These are phyloP conservation scores for Platalea minor DNA, from an alignment of 2,797 vertebrate genomes.

Conservation along the genomic window DNA sequence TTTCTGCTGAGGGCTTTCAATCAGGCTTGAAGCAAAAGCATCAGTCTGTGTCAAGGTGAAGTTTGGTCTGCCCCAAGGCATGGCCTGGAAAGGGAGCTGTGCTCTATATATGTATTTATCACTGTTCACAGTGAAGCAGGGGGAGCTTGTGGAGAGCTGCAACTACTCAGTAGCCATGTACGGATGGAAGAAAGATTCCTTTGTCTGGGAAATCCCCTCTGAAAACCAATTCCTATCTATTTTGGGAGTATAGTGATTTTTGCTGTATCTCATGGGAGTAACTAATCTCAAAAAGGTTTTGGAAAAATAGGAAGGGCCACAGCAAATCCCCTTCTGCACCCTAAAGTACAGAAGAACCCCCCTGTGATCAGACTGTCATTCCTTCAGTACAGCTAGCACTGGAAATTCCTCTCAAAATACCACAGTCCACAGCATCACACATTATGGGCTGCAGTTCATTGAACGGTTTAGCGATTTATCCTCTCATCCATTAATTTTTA, in stretches of 20 bases:
- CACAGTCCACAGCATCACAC: background rate
- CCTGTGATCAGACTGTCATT: background rate
- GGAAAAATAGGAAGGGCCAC: background rate
- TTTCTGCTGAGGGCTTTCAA: slow-evolving; percentile 35
- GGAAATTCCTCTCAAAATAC: background rate
- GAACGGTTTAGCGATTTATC: background rate
- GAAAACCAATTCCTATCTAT: background rate
- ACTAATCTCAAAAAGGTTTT: background rate
- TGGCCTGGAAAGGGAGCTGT: background rate
- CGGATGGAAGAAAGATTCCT: background rate
- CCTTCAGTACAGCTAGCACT: background rate
- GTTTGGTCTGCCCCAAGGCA: background rate
- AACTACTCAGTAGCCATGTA: background rate
- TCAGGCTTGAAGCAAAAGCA: background rate
- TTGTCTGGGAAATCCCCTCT: background rate
- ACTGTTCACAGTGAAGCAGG: background rate
- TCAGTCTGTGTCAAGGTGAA: slow-evolving; percentile 12
- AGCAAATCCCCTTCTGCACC: background rate
- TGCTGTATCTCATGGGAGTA: background rate
- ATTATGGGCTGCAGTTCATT: background rate
- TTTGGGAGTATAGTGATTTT: background rate
- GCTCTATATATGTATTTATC: background rate
- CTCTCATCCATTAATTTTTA: background rate
- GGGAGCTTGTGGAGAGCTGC: background rate
- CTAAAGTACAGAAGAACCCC: background rate